Evolutionary conservation across 2,113 vertebrate genomes (phyloP).

Genomic region (Channa argus): DNA sequence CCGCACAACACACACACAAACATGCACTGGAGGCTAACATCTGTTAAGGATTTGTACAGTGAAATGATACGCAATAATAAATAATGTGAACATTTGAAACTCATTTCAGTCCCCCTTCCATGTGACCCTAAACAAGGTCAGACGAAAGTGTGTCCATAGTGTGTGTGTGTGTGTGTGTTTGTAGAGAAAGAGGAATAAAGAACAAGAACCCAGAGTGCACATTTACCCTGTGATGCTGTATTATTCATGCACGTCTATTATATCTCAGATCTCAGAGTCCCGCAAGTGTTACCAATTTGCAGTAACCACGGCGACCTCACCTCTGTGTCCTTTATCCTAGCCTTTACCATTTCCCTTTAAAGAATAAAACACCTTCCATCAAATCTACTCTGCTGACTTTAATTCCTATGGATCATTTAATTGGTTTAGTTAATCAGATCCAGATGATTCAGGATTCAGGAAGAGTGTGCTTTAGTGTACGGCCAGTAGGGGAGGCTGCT

Average conservation of each 20-base stretch:
- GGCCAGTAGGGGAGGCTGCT: slow-evolving; percentile 78
- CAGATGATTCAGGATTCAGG: slow-evolving; percentile 34
- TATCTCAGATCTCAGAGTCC: slow-evolving; percentile 68
- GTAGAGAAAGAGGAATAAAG: slow-evolving; percentile 9
- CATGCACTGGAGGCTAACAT: slow-evolving; percentile 71
- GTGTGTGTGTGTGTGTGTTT: slow-evolving; percentile 23
- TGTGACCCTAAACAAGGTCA: slow-evolving; percentile 76
- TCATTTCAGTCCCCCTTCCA: slow-evolving; percentile 76
- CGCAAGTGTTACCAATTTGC: slow-evolving; percentile 79
- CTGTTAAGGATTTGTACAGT: slow-evolving; percentile 81
- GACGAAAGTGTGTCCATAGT: slow-evolving; percentile 38
- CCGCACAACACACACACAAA: slow-evolving; percentile 24
- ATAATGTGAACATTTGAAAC: slow-evolving; percentile 83
- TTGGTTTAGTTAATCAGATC: slow-evolving; percentile 56
- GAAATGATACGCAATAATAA: slow-evolving; percentile 82
- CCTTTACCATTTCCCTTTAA: slow-evolving; percentile 45
- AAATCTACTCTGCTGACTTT: slow-evolving; percentile 45
- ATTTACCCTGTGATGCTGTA: slow-evolving; percentile 37
- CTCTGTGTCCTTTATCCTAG: slow-evolving; percentile 57
- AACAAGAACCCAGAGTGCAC: background rate
- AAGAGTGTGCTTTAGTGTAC: slow-evolving; percentile 41
- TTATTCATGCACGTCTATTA: slow-evolving; percentile 69
- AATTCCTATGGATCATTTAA: slow-evolving; percentile 61
- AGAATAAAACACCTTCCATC: slow-evolving; percentile 40
- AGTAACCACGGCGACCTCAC: slow-evolving; percentile 55